Conservation (phyloP, 2,888 invertebrate genomes). For the Lapara coniferarum region DNA sequence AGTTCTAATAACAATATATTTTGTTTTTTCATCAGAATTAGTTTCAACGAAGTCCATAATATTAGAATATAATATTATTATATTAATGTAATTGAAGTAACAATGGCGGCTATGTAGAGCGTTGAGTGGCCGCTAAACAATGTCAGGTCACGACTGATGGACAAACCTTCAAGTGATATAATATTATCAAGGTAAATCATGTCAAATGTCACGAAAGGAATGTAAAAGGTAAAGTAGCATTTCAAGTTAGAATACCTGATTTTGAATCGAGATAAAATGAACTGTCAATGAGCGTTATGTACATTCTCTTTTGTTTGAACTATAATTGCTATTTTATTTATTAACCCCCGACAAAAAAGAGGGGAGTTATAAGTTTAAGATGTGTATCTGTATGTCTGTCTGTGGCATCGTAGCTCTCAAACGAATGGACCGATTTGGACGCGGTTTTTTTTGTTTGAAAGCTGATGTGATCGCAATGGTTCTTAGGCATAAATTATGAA, state of each 20-base stretch:
- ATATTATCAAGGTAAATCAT: conserved; percentile 51
- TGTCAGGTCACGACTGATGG: conserved; percentile 56
- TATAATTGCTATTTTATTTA: conserved; percentile 9
- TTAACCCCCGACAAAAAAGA: no score
- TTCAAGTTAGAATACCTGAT: conserved; percentile 25
- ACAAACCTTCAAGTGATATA: conserved; percentile 49
- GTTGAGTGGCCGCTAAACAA: conserved; percentile 48
- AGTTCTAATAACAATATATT: no score
- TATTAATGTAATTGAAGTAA: conserved; percentile 48
- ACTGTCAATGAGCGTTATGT: conserved; percentile 15
- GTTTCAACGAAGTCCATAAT: neutral
- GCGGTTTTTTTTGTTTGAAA: no score
- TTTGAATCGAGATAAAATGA: conserved; percentile 24
- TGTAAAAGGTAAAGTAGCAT: conserved; percentile 36
- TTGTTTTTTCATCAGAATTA: neutral
- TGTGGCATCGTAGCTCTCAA: no score
- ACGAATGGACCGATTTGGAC: no score
- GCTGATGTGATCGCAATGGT: no score
- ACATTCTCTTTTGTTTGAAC: conserved; percentile 18
- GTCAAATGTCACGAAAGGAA: conserved; percentile 60
- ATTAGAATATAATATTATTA: conserved; percentile 27
- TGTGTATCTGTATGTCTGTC: no score
- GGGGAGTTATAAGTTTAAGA: no score
- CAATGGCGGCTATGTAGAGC: conserved; percentile 56
- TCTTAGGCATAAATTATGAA: no score